Evolutionary conservation across 2,797 vertebrate species (phyloP).

Genomic region (Phataginus tricuspis): DNA sequence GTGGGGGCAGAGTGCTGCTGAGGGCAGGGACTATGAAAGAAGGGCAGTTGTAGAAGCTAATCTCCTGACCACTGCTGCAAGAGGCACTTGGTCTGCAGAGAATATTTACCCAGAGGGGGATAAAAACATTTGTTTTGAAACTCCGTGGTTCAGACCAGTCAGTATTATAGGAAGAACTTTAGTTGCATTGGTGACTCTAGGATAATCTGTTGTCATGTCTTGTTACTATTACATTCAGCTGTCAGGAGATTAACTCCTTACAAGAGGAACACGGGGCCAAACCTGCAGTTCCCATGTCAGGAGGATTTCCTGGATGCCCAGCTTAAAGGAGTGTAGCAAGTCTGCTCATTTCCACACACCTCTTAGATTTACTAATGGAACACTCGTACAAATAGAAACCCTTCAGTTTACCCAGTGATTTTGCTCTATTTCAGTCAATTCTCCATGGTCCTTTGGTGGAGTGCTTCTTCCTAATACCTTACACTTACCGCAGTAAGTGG

Average conservation of each 20-base stretch:
- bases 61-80: not conserved
- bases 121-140: not conserved
- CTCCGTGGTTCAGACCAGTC: not conserved
- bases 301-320: not conserved
- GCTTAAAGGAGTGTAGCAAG: not conserved
- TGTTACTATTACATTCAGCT: not conserved
- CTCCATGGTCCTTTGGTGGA: slow-evolving; percentile 27
- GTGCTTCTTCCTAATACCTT: slow-evolving; percentile 69
- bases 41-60: not conserved
- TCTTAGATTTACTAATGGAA: slow-evolving; percentile 45
- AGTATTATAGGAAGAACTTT: not conserved
- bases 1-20: not conserved
- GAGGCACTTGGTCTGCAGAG: not conserved
- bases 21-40: not conserved
- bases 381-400: slow-evolving; percentile 48
- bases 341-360: not conserved
- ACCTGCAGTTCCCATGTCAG: slow-evolving; percentile 1
- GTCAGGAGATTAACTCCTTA: not conserved
- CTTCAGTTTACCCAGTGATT: slow-evolving; percentile 41
- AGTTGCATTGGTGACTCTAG: not conserved
- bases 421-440: slow-evolving; percentile 67
- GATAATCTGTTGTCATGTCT: not conserved
- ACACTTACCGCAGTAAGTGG: slow-evolving; percentile 32
- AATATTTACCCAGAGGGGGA: not conserved
- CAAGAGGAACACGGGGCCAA: not conserved